phyloP scores from a whole-genome alignment of 2,888 invertebrate genomes.

The Pristionchus fissidentatus region DNA sequence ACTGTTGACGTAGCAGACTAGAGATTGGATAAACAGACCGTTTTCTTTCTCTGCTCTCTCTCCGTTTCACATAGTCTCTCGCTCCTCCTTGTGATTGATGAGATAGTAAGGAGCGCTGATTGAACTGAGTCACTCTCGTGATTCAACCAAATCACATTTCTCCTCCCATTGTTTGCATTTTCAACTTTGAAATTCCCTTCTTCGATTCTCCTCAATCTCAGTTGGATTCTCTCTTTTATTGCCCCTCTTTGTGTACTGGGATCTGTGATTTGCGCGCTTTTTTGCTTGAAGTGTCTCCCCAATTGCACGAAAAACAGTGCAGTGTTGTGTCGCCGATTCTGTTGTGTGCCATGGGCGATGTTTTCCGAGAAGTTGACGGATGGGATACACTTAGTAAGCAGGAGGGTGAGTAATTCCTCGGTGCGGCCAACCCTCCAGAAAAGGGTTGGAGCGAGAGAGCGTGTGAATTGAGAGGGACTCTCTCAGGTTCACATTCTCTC shows the following conservation, averaged over 20 bases:
- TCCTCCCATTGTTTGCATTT: not conserved
- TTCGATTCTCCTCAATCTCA: not conserved
- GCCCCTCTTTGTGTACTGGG: not conserved
- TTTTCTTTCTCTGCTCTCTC: conserved; percentile 29
- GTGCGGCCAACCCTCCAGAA: no score
- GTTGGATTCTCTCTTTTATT: not conserved
- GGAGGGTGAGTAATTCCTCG: no score
- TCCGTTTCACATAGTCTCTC: conserved; percentile 39
- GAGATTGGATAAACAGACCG: conserved; percentile 41
- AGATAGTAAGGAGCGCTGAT: conserved; percentile 7
- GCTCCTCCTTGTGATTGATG: not conserved
- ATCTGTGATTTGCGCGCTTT: not conserved
- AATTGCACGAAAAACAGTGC: not conserved
- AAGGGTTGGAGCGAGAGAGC: no score
- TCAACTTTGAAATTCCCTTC: not conserved
- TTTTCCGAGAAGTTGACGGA: no score
- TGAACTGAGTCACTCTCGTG: not conserved
- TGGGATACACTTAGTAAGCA: no score
- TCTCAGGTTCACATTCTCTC: no score
- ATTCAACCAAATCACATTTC: conserved; percentile 10
- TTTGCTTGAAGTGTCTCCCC: not conserved
- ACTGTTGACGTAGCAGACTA: conserved; percentile 39
- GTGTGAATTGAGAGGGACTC: no score
- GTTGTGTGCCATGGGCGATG: no score
- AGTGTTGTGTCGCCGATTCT: not conserved